Evolutionary conservation across 2,797 vertebrate genomes (phyloP).

Genomic region (Propithecus deckenii): DNA sequence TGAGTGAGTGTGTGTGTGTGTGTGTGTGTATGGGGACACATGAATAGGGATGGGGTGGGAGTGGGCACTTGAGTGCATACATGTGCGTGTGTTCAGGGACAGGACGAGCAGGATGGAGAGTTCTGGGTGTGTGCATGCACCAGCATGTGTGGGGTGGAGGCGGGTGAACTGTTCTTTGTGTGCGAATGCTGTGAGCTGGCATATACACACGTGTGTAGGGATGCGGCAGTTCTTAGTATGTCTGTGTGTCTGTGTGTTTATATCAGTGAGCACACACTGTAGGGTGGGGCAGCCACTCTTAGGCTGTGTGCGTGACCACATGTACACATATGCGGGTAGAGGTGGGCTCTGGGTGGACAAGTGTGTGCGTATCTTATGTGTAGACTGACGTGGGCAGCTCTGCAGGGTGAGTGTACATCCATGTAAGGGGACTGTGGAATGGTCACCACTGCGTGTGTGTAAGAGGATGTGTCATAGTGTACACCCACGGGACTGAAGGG

Average conservation of each 20-base stretch:
- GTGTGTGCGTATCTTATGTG: background rate
- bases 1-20: background rate
- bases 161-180: background rate
- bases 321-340: background rate
- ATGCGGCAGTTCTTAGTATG: background rate
- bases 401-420: background rate
- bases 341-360: background rate
- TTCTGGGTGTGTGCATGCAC: background rate
- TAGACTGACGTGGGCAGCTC: background rate
- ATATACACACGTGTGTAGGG: background rate
- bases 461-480: background rate
- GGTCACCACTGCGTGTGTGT: background rate
- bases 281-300: background rate
- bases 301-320: background rate
- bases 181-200: background rate
- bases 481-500: background rate
- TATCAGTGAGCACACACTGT: background rate
- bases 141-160: background rate
- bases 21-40: background rate
- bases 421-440: background rate
- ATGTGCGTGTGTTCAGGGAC: background rate
- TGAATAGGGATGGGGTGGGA: background rate
- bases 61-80: background rate
- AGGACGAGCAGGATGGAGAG: background rate
- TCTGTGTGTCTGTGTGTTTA: background rate